These are phyloP conservation scores for Hyposoter dolosus DNA, from an alignment of 2,888 invertebrate species.

Conservation along the genomic window DNA sequence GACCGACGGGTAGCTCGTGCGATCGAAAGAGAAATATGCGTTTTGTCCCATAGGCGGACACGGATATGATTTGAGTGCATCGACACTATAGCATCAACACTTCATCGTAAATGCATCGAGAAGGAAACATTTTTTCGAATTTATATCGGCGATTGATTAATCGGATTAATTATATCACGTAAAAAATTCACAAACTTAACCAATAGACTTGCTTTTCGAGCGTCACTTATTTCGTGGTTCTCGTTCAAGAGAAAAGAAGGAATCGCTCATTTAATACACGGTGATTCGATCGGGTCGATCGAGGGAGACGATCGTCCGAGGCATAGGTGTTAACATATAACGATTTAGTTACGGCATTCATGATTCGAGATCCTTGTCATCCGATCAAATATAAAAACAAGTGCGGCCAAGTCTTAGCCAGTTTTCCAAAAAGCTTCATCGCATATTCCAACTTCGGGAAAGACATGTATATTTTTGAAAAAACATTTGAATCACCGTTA, in stretches of 20 bases:
- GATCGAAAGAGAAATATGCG: conserved; percentile 21
- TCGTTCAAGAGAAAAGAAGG: conserved; percentile 12
- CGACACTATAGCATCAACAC: no score
- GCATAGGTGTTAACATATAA: conserved; percentile 63
- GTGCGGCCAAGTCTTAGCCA: neutral
- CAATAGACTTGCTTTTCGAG: conserved; percentile 32
- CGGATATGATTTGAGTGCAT: conserved; percentile 15
- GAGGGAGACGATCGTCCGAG: conserved; percentile 30
- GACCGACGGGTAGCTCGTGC: conserved; percentile 46
- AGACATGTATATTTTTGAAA: neutral
- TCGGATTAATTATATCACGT: neutral
- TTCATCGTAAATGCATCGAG: neutral
- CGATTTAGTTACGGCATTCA: conserved; percentile 64
- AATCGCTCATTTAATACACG: conserved; percentile 5
- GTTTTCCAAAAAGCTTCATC: neutral
- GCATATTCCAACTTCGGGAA: neutral
- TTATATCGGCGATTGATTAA: neutral
- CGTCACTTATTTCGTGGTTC: conserved; percentile 51
- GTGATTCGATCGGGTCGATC: neutral
- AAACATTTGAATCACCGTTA: neutral
- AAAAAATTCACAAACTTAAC: neutral
- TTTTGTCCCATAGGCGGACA: conserved; percentile 31
- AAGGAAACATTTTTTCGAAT: neutral
- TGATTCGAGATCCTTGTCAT: neutral
- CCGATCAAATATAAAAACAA: neutral